phyloP scores from a whole-genome alignment of 2,113 vertebrate species.

The Mohoua ochrocephala region DNA sequence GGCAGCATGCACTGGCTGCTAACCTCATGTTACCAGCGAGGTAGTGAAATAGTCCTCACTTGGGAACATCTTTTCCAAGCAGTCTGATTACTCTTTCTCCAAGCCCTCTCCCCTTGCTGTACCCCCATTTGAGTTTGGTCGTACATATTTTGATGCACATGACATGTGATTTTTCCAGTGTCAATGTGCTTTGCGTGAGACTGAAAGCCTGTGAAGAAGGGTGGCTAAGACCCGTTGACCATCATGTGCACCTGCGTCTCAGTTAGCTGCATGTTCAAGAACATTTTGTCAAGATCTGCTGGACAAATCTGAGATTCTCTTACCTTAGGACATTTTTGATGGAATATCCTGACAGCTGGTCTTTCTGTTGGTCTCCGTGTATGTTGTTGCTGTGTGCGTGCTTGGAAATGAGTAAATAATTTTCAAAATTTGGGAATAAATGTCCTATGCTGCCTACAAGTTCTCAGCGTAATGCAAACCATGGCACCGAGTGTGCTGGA shows the following conservation, averaged over 20 bases:
- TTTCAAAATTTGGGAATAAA: background rate
- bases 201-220: constrained; percentile 3
- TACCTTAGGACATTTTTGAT: background rate
- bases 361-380: background rate
- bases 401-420: background rate
- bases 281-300: background rate
- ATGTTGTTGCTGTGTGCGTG: background rate
- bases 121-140: background rate
- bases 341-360: background rate
- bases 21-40: background rate
- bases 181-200: background rate
- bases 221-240: background rate
- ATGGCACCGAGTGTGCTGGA: background rate
- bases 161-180: background rate
- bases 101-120: background rate
- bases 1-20: background rate
- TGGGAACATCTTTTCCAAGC: background rate
- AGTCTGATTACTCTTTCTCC: background rate
- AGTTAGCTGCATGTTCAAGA: background rate
- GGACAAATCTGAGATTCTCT: background rate
- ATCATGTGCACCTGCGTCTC: background rate
- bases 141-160: background rate
- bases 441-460: background rate
- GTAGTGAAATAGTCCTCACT: background rate
- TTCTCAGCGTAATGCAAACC: background rate